Evolutionary conservation across 2,113 vertebrate species (phyloP).

Genomic region (Camelus dromedarius): DNA sequence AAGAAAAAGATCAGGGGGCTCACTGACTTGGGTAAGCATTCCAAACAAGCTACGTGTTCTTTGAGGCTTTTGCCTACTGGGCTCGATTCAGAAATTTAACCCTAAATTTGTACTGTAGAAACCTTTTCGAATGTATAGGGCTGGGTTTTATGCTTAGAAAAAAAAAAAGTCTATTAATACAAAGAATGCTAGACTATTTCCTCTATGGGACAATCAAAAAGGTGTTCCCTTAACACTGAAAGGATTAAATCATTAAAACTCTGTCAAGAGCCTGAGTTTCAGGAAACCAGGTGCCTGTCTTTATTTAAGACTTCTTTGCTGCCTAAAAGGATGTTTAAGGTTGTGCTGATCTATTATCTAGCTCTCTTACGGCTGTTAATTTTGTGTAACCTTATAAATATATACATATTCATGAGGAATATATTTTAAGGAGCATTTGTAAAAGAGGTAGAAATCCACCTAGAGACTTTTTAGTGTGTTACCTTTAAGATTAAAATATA

Average conservation of each 20-base stretch:
- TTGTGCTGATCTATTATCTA: background rate
- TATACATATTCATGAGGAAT: background rate
- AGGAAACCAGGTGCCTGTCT: slow-evolving; percentile 16
- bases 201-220: background rate
- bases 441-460: background rate
- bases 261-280: background rate
- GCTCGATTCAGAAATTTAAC: slow-evolving; percentile 43
- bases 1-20: background rate
- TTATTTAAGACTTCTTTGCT: slow-evolving; percentile 1
- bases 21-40: background rate
- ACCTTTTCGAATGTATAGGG: background rate
- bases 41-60: background rate
- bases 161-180: background rate
- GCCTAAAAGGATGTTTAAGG: background rate
- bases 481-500: background rate
- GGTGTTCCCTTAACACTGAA: background rate
- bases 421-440: background rate
- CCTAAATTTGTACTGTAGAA: background rate
- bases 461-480: background rate
- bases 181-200: slow-evolving; percentile 40
- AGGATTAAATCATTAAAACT: slow-evolving; percentile 36
- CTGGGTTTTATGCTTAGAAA: background rate
- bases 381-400: background rate
- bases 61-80: background rate
- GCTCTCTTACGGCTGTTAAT: background rate